Conservation (phyloP, 92 coral and sea anemone species). For the Anthopleura xanthogrammica region DNA sequence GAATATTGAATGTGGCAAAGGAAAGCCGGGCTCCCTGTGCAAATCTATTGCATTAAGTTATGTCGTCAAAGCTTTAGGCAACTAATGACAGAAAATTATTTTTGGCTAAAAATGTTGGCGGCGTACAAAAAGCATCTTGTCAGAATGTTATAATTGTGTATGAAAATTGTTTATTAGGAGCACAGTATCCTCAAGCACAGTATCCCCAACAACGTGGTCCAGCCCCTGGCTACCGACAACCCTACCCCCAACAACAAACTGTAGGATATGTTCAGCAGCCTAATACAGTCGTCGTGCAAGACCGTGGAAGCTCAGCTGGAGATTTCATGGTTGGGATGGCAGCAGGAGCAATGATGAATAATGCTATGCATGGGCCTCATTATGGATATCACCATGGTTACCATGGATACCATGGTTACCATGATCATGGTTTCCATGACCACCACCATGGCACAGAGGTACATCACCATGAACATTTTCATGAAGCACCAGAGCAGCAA, state of each 20-base stretch:
- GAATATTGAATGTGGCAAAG: too few species aligned
- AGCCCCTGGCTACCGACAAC: conserved; percentile 70
- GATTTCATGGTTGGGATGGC: conserved; percentile 97
- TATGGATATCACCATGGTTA: conserved; percentile 53
- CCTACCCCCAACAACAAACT: conserved; percentile 65
- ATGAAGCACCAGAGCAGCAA: conserved; percentile 58
- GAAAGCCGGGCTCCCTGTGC: too few species aligned
- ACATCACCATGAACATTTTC: conserved; percentile 68
- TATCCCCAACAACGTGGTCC: conserved; percentile 69
- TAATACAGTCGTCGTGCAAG: conserved; percentile 76
- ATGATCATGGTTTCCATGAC: conserved; percentile 30
- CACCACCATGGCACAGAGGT: conserved; percentile 67
- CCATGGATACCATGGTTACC: conserved; percentile 41
- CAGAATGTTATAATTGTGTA: too few species aligned
- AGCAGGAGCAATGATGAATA: conserved; percentile 92
- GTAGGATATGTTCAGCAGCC: conserved; percentile 72
- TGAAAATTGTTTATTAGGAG: background rate
- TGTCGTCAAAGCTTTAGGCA: too few species aligned
- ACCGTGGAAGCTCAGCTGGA: conserved; percentile 67
- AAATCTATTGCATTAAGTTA: too few species aligned
- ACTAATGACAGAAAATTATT: background rate
- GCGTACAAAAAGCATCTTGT: too few species aligned
- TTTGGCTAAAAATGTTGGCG: background rate
- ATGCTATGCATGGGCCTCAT: conserved; percentile 85
- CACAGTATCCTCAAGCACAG: conserved; percentile 26